Evolutionary conservation across 1,140 invertebrate genomes (phyloP), one percentile per base, ranked within the genome.

Genomic region (Tribolium castaneum): DNA sequence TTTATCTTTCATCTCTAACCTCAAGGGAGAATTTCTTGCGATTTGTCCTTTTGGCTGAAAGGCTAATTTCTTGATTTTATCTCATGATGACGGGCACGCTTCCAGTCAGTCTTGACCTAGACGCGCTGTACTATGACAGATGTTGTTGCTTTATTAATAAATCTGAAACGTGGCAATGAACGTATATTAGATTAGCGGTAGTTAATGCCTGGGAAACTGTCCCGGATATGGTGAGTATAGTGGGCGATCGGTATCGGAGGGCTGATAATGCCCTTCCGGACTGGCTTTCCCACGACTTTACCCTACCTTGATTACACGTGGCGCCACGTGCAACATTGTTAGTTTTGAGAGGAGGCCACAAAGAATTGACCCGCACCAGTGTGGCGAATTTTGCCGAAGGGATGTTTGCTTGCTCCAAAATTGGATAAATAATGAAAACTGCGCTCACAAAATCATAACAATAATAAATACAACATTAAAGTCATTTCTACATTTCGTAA

Each of bases 201-300:
- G 59, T 66, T 66, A 66, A 13, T 35, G 59, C 59, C n/a, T 66
- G 59, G 59, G 59, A 66, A 66, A 66, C 59, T 35, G 1, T 66
- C 12, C 59, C 59, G 59, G 59, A 66, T 66, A 66, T 66, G 30
- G 54, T 30, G 54, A 22, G 54, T 59, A 59, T 13, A 35, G 59
- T 66, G 59, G 59, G 59, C 59, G 59, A 66, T 66, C 30, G 59
- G 59, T 66, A 66, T 66, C 59, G 25, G 59, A 30, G 59, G 59
- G 59, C 59, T 34, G 59, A 66, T 66, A 66, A 66, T 66, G 59
- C 59, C 59, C 30, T 66, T 66, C 59, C 59, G 59, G 59, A 66
- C 25, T 66, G 6, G 30, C 59, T 25, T 66, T 66, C 59, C 59
- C 59, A 66, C 59, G 59, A 66, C 59, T 66, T 66, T 35, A 66